These are phyloP conservation scores for Nasalis larvatus DNA, from an alignment of 2,113 vertebrate species.

Conservation along the genomic window DNA sequence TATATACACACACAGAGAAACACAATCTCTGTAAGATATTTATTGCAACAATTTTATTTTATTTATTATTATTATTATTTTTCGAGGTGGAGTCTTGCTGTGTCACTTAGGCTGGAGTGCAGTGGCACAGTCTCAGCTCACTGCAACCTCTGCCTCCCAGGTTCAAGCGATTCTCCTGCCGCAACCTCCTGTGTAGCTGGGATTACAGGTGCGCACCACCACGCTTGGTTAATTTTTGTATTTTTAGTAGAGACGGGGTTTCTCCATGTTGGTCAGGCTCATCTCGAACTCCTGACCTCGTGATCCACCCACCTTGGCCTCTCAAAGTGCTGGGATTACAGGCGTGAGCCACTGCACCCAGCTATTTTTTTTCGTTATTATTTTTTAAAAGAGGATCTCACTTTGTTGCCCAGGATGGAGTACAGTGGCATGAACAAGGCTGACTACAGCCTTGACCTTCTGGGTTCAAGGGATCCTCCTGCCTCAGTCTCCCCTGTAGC, in stretches of 20 bases:
- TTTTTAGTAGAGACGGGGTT: no score
- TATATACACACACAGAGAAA: background rate
- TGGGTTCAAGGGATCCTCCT: background rate
- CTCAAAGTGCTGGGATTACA: no score
- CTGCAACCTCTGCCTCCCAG: no score
- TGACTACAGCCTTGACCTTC: background rate
- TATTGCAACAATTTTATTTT: background rate
- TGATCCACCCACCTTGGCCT: no score
- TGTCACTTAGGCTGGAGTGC: background rate
- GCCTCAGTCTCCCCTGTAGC: background rate
- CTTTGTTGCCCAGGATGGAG: background rate
- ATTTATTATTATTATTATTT: background rate
- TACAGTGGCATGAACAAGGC: background rate
- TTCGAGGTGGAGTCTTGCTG: background rate
- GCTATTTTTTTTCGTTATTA: background rate
- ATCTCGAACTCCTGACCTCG: no score
- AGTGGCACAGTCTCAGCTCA: background rate
- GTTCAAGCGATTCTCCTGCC: no score
- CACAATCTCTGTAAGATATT: background rate
- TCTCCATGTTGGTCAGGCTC: no score
- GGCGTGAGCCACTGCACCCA: no score
- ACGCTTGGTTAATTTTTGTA: no score
- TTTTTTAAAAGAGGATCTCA: background rate
- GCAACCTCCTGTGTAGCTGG: no score
- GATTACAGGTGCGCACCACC: no score